Percentiles rank a stretch among this genome's conserved stretches.
Conservation (phyloP, 30 jellyfish, hydroid and myxozoan genomes). For the Clytia hemisphaerica region DNA sequence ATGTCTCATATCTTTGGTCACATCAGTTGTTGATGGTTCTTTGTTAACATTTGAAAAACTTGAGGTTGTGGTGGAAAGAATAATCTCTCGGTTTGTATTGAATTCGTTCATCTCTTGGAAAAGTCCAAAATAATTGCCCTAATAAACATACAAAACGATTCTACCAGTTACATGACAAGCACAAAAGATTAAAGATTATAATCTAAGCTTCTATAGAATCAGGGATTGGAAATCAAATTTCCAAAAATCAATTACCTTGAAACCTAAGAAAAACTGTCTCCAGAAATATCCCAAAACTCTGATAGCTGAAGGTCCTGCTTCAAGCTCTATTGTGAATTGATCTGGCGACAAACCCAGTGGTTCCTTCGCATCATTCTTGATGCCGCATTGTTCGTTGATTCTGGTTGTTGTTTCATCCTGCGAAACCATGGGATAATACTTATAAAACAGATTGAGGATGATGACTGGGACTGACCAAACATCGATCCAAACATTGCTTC, state of each 20-base stretch:
- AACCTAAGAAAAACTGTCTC: constrained; percentile 77
- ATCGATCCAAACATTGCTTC: constrained; percentile 66
- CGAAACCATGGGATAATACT: constrained; percentile 69
- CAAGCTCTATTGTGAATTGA: constrained; percentile 69
- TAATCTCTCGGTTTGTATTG: constrained; percentile 41
- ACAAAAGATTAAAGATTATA: neutral
- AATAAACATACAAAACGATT: neutral
- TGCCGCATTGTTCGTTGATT: constrained; percentile 58
- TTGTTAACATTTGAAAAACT: neutral
- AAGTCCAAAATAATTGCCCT: constrained; percentile 93
- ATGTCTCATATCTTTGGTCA: constrained; percentile 58
- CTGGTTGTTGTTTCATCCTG: constrained; percentile 33
- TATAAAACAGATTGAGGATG: constrained; percentile 57
- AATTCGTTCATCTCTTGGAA: constrained; percentile 72
- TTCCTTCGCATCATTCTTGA: constrained; percentile 28
- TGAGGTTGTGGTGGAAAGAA: neutral
- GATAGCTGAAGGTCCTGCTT: constrained; percentile 92
- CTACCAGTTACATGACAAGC: neutral
- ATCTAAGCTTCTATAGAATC: neutral
- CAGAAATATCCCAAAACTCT: constrained; percentile 73
- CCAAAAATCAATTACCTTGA: constrained; percentile 43
- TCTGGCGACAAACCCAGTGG: constrained; percentile 73
- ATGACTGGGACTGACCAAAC: constrained; percentile 91
- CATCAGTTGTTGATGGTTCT: no score
- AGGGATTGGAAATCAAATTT: neutral